Conservation (phyloP, 2,888 invertebrate genomes). For the Esperia sulphurella region DNA sequence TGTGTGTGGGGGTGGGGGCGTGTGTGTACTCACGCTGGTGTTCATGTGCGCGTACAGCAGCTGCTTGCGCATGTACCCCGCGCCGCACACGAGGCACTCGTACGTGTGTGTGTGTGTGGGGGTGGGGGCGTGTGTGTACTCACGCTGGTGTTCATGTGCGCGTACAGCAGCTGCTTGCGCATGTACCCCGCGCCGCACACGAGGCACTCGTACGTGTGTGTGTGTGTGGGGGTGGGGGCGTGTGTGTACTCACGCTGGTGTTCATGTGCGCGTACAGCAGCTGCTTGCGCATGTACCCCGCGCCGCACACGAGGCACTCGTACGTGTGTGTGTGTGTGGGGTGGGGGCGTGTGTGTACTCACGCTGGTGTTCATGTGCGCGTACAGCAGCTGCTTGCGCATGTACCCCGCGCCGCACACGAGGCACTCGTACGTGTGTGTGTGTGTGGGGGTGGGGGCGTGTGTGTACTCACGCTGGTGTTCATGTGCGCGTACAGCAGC, state of each 20-base stretch:
- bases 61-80: slow-evolving; percentile 91
- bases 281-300: slow-evolving; percentile 91
- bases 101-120: slow-evolving; percentile 66
- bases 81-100: slow-evolving; percentile 89
- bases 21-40: slow-evolving; percentile 61
- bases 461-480: slow-evolving; percentile 68
- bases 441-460: neutral
- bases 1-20: too few species aligned
- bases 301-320: slow-evolving; percentile 89
- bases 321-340: slow-evolving; percentile 64
- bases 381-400: slow-evolving; percentile 89
- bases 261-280: slow-evolving; percentile 88
- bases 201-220: slow-evolving; percentile 84
- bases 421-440: slow-evolving; percentile 84
- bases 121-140: slow-evolving; percentile 15
- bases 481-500: slow-evolving; percentile 87
- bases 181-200: slow-evolving; percentile 91
- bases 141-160: slow-evolving; percentile 86
- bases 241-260: slow-evolving; percentile 61
- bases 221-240: too few species aligned
- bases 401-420: slow-evolving; percentile 89
- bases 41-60: slow-evolving; percentile 88
- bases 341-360: slow-evolving; percentile 15
- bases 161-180: slow-evolving; percentile 87
- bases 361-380: slow-evolving; percentile 86